Conservation (phyloP, 2,888 invertebrate species). For the Arrhopalites spinosus region DNA sequence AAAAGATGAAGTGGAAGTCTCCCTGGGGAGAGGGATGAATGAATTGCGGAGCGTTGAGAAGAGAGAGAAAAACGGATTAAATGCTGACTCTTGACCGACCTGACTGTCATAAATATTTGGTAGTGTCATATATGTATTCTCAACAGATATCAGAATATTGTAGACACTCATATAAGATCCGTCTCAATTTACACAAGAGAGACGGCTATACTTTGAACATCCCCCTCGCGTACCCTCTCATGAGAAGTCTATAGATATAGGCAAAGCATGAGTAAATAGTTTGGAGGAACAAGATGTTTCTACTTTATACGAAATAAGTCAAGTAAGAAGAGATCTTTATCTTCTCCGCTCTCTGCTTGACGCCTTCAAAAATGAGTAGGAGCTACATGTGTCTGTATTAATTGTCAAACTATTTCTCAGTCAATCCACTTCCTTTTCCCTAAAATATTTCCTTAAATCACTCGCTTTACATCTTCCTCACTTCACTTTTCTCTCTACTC, state of each 20-base stretch:
- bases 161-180: conserved; percentile 18
- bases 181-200: conserved; percentile 22
- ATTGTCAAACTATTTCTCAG: no score
- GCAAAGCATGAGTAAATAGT: not conserved
- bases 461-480: no score
- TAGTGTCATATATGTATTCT: conserved; percentile 15
- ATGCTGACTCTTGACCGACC: conserved; percentile 31
- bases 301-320: not conserved
- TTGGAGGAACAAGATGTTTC: not conserved
- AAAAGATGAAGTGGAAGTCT: not conserved
- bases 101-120: conserved; percentile 28
- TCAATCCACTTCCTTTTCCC: no score
- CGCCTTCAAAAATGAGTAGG: not conserved
- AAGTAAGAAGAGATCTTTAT: not conserved
- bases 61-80: conserved; percentile 17
- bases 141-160: no score
- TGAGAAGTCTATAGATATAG: not conserved
- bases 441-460: no score
- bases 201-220: conserved; percentile 3
- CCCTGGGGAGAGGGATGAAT: not conserved
- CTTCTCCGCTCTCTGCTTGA: conserved; percentile 1
- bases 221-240: not conserved
- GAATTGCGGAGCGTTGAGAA: conserved; percentile 20
- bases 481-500: not conserved
- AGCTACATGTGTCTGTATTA: no score